Evolutionary conservation across 1,140 invertebrate species (phyloP).

Genomic region (Heliconius nattereri): DNA sequence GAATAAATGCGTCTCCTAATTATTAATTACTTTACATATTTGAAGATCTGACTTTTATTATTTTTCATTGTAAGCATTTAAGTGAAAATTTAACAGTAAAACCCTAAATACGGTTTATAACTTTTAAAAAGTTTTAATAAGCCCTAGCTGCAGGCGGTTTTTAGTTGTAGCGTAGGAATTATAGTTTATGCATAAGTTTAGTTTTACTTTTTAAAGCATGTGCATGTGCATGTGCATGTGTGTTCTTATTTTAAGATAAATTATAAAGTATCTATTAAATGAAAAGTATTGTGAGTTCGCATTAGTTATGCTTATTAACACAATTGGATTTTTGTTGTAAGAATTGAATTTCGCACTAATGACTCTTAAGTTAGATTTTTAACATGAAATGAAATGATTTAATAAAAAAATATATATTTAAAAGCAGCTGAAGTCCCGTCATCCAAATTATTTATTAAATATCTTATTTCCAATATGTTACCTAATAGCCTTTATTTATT

Average conservation of each 20-base stretch:
- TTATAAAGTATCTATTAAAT: not conserved
- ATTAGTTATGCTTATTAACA: too few species aligned
- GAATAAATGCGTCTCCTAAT: constrained; percentile 30
- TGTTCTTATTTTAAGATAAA: not conserved
- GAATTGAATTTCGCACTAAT: too few species aligned
- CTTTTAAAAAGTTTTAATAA: constrained; percentile 2
- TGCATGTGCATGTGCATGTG: too few species aligned
- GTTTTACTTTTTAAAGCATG: not conserved
- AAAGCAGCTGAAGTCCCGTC: too few species aligned
- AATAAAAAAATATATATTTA: too few species aligned
- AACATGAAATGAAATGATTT: too few species aligned
- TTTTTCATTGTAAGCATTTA: not conserved
- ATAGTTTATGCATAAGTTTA: not conserved
- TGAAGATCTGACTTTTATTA: constrained; percentile 13
- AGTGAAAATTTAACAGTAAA: constrained; percentile 13
- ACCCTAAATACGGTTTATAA: not conserved
- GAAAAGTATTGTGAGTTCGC: not conserved
- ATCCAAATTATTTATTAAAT: too few species aligned
- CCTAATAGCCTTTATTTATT: not conserved
- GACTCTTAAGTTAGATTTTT: too few species aligned
- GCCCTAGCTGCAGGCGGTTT: constrained; percentile 6
- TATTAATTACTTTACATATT: constrained; percentile 28
- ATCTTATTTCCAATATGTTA: too few species aligned
- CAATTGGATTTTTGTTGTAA: too few species aligned
- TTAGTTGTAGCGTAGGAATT: not conserved